Evolutionary conservation across 2,113 vertebrate species (phyloP).

Genomic region (Mesoclemmys tuberculata): DNA sequence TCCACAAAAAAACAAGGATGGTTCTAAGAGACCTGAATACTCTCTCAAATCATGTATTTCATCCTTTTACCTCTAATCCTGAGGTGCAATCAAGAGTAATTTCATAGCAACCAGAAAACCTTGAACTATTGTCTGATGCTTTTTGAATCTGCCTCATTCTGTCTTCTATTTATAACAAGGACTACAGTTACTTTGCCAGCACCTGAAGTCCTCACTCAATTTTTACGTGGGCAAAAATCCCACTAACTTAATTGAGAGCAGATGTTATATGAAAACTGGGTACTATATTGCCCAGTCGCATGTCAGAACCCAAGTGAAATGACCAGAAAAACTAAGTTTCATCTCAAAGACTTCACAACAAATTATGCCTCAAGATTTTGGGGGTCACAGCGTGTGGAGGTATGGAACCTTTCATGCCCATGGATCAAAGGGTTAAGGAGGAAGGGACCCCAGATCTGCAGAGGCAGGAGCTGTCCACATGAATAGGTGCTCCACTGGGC

Average conservation of each 20-base stretch:
- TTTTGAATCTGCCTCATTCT: neutral
- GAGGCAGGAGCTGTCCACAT: neutral
- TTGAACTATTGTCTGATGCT: neutral
- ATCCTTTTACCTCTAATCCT: neutral
- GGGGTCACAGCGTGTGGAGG: neutral
- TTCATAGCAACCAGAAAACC: neutral
- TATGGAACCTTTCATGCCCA: neutral
- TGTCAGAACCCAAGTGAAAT: neutral
- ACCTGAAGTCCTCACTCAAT: neutral
- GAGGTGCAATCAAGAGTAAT: neutral
- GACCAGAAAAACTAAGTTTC: neutral
- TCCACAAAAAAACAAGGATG: neutral
- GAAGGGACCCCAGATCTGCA: neutral
- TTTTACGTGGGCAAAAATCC: neutral
- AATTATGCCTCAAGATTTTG: neutral
- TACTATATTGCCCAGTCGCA: neutral
- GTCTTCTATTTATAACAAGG: neutral
- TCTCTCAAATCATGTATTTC: neutral
- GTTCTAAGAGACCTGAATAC: neutral
- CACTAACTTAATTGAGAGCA: neutral
- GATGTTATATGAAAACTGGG: neutral
- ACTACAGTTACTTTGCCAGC: neutral
- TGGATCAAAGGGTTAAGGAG: neutral
- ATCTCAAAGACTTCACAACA: neutral
- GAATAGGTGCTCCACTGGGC: neutral